Base-by-base conservation (phyloP, 2,113 vertebrate species). In the Irena cyanogastra region DNA sequence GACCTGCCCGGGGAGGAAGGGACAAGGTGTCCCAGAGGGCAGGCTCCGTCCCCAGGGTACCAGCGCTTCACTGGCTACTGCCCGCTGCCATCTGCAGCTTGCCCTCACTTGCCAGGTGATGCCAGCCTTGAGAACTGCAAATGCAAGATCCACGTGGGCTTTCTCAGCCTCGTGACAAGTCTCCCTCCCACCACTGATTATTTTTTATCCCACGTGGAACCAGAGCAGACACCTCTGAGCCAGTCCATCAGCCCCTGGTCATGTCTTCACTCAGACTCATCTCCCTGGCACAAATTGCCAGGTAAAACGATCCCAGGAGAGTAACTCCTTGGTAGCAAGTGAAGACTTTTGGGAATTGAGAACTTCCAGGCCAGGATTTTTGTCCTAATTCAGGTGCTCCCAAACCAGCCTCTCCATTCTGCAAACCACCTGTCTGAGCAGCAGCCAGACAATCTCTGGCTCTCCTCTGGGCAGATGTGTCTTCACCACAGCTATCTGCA, bases 151-250 rank as follows among this genome's bases (percentile, higher is more conserved):
- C 13, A 1, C 1, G 17, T 3, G 41, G 53, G 30, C 9, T 39
- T 37, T 64, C 83, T 60, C 33, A 65, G 19, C 59, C 39, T 50
- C 3, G 0, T 33, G 26, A 28, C 5, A 16, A 49, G 22, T 13
- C 35, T 64, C 23, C 39, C 17, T 31, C 16, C 9, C 41, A 42
- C 3, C 0, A 0, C 1, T 19, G 35, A 26, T 28, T 33, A n/a
- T 41, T 50, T 83, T 88, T 64, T 41, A n/a, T 31, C 70, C 7
- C 6, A 65, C 4, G 7, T 13, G 13, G 39, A 39, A 42, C 4
- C 14, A 56, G 35, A 30, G 15, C 22, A 72, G 41, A 35, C 17
- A 12, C 5, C 3, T 2, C 31, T 8, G 18, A 77, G 24, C 15
- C 3, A 1, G 11, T 41, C 41, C 71, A 8, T 64, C 35, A 50